Base-by-base conservation (phyloP, 1,140 invertebrate genomes). In the Drosophila varians region DNA sequence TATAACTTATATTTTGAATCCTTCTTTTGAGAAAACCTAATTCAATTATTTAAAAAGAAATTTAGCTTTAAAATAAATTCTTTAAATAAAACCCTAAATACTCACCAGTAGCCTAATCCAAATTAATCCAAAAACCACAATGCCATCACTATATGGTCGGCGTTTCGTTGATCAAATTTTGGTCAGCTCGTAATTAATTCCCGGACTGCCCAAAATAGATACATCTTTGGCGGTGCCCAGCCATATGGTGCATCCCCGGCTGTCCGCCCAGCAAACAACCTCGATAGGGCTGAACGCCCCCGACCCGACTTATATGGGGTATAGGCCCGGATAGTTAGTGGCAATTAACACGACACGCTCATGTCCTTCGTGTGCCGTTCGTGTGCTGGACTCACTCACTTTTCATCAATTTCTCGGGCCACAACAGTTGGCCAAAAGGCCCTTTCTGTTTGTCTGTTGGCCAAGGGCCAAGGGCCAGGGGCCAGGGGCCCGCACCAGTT, bases 111-210 rank as follows among this genome's bases (percentile, higher is more conserved):
- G 28, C 28, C 3, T n/a, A 31, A 31, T 31, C 28, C 28, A 31
- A 31, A 4, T 31, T 3, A 0, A 31, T 11, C 28, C 2, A 31
- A 31, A 31, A 31, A 31, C 28, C 28, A 4, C 28, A 31, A 31
- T 38, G 38, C 14, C 38, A 42, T 18, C 38, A 42, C 53, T 66
- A 40, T 26, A 56, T 54, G 47, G 47, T 57, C 54, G 64, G 52
- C 68, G 23, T 64, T 52, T 55, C 62, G 74, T 51, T 61, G 61
- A 87, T 87, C 74, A 87, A 57, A 87, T 77, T 86, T 82, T 87
- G 82, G 82, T 87, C 82, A 87, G 82, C 64, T 66, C 34, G 77
- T 87, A 87, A 87, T 87, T 87, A 87, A 87, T 87, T 87, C 69
- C 79, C 62, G 68, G 36, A 49, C 79, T 64, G 64, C 74, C 82